Base-by-base conservation (phyloP, 2,888 invertebrate species). In the Scelioninae gen. 2 region DNA sequence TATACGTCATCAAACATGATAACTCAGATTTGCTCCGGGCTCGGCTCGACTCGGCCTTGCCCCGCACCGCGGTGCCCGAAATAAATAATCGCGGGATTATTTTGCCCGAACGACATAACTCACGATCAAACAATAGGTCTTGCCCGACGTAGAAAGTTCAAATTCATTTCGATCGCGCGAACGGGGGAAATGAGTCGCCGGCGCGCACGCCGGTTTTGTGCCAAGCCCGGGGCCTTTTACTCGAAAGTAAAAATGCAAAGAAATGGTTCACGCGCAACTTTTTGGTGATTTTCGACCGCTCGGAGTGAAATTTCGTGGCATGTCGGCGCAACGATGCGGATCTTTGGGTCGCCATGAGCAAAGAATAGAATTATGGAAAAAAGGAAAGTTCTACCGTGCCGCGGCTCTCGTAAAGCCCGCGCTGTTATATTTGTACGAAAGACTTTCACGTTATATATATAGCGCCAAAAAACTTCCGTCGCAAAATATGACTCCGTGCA, bases 401-500 rank as follows among this genome's bases (percentile, higher is more conserved):
- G 25, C 19, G 39, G 45, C 52, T 58, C 55, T 50, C 43, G 45
- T 37, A 22, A 50, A 64, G 22, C 19, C 15, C 33, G 43, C 33
- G 16, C 41, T 57, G 35, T 64, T 64, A 58, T 58, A 58, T 58
- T 71, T 45, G 28, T 64, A 43, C 18, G 45, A 25, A 69, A 37
- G 37, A 71, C 70, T 71, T 71, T 71, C 58, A 58, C 64, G 45
- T 70, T n/a, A n/a, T 64, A 58, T 45, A 61, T 48, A 53, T 60
- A 13, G 28, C 13, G 6, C 33, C 22, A 52, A 63, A 63, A 52
- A 52, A 63, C 19, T 50, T 50, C 33, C 10, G 13, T 19, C 39
- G 41, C 37, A 61, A 50, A 31, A 52, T 50, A 39, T 31, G 25
- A 50, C 15, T 18, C 18, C 50, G 48, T 19, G 35, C 16, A 46